These are phyloP conservation scores for Cheilosia grossa DNA, from an alignment of 2,888 invertebrate genomes.

Conservation along the genomic window DNA sequence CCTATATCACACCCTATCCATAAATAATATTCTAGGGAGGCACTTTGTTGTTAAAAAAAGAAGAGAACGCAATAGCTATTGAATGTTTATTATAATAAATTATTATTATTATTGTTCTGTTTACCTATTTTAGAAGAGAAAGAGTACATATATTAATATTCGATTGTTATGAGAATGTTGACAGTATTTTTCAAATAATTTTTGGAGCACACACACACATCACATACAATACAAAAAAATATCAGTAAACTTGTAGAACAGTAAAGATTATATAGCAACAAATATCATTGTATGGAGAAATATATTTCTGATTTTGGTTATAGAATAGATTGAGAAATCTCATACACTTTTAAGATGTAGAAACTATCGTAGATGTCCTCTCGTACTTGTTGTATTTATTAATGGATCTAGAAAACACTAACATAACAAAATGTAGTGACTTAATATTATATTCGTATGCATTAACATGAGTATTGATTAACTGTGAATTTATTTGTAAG, in stretches of 20 bases:
- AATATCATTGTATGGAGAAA: slow-evolving; percentile 19
- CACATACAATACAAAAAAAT: slow-evolving; percentile 27
- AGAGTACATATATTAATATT: slow-evolving; percentile 15
- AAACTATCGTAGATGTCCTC: slow-evolving; percentile 24
- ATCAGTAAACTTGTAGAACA: slow-evolving; percentile 19
- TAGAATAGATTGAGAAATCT: slow-evolving; percentile 12
- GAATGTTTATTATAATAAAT: slow-evolving; percentile 21
- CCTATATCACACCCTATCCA: not conserved
- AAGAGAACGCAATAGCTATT: slow-evolving; percentile 13
- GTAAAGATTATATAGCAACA: not conserved
- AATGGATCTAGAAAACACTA: slow-evolving; percentile 5
- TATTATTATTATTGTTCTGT: slow-evolving; percentile 22
- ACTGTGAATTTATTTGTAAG: slow-evolving; percentile 40
- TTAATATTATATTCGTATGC: slow-evolving; percentile 24
- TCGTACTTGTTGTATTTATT: slow-evolving; percentile 34
- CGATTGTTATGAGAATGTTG: slow-evolving; percentile 39
- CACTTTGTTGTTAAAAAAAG: slow-evolving; percentile 38
- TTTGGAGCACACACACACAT: slow-evolving; percentile 28
- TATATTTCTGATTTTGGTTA: slow-evolving; percentile 9
- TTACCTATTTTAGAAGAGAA: slow-evolving; percentile 16
- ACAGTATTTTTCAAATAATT: slow-evolving; percentile 30
- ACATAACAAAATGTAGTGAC: slow-evolving; percentile 19
- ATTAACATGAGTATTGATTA: slow-evolving; percentile 9
- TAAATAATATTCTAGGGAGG: slow-evolving; percentile 21
- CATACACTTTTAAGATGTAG: slow-evolving; percentile 17